Percentiles rank a stretch among this genome's conserved stretches.
Evolutionary conservation across 2,888 invertebrate genomes (phyloP).

Genomic region (Dynastes hyllus): DNA sequence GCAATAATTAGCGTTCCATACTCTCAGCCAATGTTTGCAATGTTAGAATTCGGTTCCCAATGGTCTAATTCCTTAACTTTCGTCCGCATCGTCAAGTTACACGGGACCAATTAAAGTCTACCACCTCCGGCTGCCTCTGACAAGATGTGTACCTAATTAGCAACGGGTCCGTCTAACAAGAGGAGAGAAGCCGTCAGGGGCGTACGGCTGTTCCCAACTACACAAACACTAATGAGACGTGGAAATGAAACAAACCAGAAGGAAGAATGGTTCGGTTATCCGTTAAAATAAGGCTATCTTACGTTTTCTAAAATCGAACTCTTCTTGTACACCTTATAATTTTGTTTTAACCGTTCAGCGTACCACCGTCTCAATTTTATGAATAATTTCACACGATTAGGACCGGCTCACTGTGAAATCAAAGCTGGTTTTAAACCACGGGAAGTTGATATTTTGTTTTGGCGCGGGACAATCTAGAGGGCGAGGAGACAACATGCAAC

Average conservation of each 20-base stretch:
- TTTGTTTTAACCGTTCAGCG: no score
- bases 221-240: slow-evolving; percentile 19
- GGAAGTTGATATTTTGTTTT: slow-evolving; percentile 3
- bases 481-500: slow-evolving; percentile 9
- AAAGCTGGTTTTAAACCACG: background rate
- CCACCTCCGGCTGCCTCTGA: slow-evolving; percentile 20
- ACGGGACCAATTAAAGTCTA: slow-evolving; percentile 32
- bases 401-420: background rate
- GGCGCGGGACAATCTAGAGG: background rate
- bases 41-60: background rate
- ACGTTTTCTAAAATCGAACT: no score
- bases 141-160: slow-evolving; percentile 37
- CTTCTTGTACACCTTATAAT: no score
- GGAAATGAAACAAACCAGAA: background rate
- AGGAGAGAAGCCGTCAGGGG: slow-evolving; percentile 9
- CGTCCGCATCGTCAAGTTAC: slow-evolving; percentile 5
- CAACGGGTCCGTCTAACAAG: slow-evolving; percentile 21
- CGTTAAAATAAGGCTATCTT: no score
- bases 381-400: background rate
- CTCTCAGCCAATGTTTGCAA: no score
- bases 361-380: background rate
- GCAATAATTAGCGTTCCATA: no score
- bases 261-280: background rate
- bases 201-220: background rate
- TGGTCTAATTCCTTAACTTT: slow-evolving; percentile 4